Evolutionary conservation across 2,888 invertebrate species (phyloP), one percentile per base, ranked within the genome.

Genomic region (Meloe dianella): DNA sequence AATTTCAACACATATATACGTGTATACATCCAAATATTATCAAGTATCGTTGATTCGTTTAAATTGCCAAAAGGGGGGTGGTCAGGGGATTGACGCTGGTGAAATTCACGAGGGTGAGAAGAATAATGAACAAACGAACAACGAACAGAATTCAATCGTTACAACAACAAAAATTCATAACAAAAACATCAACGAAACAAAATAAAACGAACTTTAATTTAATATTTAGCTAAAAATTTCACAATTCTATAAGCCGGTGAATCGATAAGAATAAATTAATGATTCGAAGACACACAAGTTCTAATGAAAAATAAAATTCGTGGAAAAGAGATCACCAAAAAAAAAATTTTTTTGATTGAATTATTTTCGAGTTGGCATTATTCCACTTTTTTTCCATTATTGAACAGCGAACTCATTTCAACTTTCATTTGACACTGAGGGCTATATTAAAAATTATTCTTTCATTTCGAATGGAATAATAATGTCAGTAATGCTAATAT

Each of bases 311-410:
- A 10, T 54, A 14, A 22, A 14, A 12, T 20, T 6, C 24, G 24
- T 54, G 12, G 20, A 24, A 24, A 1, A 54, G n/a, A n/a, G n/a
- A n/a, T n/a, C n/a, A 10, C 54, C 12, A 24, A 24, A 12, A 22
- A 9, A 24, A 54, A n/a, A n/a, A n/a, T n/a, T n/a, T n/a, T n/a
- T n/a, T 22, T 54, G 54, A 54, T 54, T 54, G 20, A 47, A 47
- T 47, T 8, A 47, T 47, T 47, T 20, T 20, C 47, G 47, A 8
- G 20, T 20, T 47, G 47, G 47, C 47, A 47, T 20, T 20, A 1
- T 47, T 47, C 47, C 47, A 47, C 12, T 1, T 22, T 51, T 14
- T 51, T 22, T 51, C 0, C 51, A 54, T 24, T 24, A 54, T 54
- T 54, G 10, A 51, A 51, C 17, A 51, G 12, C 5, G 54, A 22